Base-by-base conservation (phyloP, 2,888 invertebrate genomes). In the Epistrophe eligans region DNA sequence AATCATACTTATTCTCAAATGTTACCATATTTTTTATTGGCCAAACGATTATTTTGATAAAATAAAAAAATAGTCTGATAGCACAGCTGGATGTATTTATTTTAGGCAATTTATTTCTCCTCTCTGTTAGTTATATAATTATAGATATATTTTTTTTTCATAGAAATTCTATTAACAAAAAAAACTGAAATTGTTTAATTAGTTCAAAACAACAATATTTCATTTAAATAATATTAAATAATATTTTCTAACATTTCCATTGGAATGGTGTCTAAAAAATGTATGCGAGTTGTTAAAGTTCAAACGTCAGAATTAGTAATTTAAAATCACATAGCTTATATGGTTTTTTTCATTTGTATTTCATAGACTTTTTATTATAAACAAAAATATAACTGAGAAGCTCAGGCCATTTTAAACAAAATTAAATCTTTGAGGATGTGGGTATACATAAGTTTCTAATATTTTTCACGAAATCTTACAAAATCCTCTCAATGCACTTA, bases 1-100 rank as follows among this genome's bases (percentile, higher is more conserved):
- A 55, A 55, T 55, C 15, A 55, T n/a, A 55, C 28, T 55, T 32
- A 32, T 32, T 32, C n/a, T 32, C 55, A 55, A 55, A 55, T 32
- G 13, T 55, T 32, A 32, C 55, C 28, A 32, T 55, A 15, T 55
- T 55, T 32, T 55, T 55, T 55, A 32, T 28, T 28, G 8, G 8
- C 28, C 28, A 32, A 28, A 55, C 28, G 9, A 32, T 52, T 50
- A 15, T 52, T 52, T 52, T 28, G 7, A 24, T 13, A 6, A 28
- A 24, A 24, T 24, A 52, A 52, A 24, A 24, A 17, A 48, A 48
- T 8, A 6, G 1, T 15, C 43, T 43, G 43, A n/a, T 7, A 15
- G 43, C 43, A 43, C 43, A 43, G 15, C 43, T 43, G 43, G 15
- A 7, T 52, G 28, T 52, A 52, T 52, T 52, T 52, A 52, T 52